These are phyloP conservation scores for Salminus brasiliensis DNA, from an alignment of 2,113 vertebrate species.

Conservation along the genomic window DNA sequence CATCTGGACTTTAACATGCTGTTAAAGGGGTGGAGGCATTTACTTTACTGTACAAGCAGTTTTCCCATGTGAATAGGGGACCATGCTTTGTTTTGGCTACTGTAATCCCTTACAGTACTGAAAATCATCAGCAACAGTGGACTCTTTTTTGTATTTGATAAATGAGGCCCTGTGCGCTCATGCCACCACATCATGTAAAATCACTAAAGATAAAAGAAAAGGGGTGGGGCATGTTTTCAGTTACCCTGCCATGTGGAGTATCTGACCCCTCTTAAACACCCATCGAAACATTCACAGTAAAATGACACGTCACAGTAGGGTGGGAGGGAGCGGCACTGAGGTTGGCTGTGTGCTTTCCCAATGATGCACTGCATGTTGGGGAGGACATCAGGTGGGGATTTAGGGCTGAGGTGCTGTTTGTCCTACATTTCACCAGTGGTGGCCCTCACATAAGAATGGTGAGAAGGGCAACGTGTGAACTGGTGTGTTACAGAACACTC, in stretches of 20 bases:
- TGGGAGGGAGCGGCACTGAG: slow-evolving; percentile 79
- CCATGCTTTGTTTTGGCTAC: not conserved
- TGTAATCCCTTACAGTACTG: not conserved
- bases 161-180: not conserved
- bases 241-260: slow-evolving; percentile 20
- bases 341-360: slow-evolving; percentile 83
- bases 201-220: not conserved
- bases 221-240: not conserved
- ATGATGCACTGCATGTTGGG: slow-evolving; percentile 85
- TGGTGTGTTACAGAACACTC: slow-evolving; percentile 73
- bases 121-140: slow-evolving; percentile 5
- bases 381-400: slow-evolving; percentile 79
- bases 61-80: not conserved
- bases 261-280: slow-evolving; percentile 46
- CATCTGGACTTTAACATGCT: too few species aligned
- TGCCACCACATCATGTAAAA: not conserved
- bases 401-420: slow-evolving; percentile 69
- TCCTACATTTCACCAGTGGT: slow-evolving; percentile 60
- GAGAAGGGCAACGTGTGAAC: slow-evolving; percentile 84
- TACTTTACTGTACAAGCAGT: too few species aligned
- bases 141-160: not conserved
- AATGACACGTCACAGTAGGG: slow-evolving; percentile 92
- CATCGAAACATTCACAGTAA: slow-evolving; percentile 89
- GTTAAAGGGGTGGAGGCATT: too few species aligned
- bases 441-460: slow-evolving; percentile 75